phyloP scores from a whole-genome alignment of 2,888 invertebrate species.

The Linnaemya tessellans region DNA sequence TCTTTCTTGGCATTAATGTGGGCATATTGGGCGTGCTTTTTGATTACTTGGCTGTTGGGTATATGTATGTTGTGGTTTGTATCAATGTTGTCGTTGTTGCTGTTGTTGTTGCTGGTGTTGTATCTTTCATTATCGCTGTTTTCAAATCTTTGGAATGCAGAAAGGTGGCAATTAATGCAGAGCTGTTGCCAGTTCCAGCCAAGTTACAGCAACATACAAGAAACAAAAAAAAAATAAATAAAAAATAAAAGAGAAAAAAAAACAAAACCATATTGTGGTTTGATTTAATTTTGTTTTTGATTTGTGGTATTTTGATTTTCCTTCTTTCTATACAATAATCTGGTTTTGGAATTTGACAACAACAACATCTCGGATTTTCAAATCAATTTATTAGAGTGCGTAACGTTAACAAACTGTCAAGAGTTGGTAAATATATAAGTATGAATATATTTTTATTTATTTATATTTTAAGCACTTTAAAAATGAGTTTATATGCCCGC shows the following conservation, averaged over 20 bases:
- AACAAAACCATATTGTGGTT: slow-evolving; percentile 65
- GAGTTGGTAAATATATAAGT: slow-evolving; percentile 43
- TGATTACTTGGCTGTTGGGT: slow-evolving; percentile 48
- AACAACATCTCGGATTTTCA: slow-evolving; percentile 34
- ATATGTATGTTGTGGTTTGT: slow-evolving; percentile 13
- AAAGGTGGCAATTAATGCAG: slow-evolving; percentile 72
- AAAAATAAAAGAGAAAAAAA: too few relatives aligned
- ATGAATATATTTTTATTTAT: slow-evolving; percentile 23
- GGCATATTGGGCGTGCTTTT: slow-evolving; percentile 69
- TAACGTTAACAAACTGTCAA: slow-evolving; percentile 68
- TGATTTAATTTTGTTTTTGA: slow-evolving; percentile 31
- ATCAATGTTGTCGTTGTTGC: slow-evolving; percentile 1
- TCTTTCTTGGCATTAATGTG: slow-evolving; percentile 53
- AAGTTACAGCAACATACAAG: slow-evolving; percentile 54
- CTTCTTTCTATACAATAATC: background rate
- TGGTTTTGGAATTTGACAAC: slow-evolving; percentile 27
- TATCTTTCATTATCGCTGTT: slow-evolving; percentile 62
- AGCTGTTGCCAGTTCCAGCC: slow-evolving; percentile 56
- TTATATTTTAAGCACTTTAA: slow-evolving; percentile 25
- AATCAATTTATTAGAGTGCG: slow-evolving; percentile 66
- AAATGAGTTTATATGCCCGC: slow-evolving; percentile 43
- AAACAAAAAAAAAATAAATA: background rate
- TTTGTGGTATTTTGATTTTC: slow-evolving; percentile 46
- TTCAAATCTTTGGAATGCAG: slow-evolving; percentile 71
- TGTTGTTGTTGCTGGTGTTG: slow-evolving; percentile 36